These are phyloP conservation scores for Mesocricetus auratus DNA, from an alignment of 2,113 vertebrate species.

Conservation along the genomic window DNA sequence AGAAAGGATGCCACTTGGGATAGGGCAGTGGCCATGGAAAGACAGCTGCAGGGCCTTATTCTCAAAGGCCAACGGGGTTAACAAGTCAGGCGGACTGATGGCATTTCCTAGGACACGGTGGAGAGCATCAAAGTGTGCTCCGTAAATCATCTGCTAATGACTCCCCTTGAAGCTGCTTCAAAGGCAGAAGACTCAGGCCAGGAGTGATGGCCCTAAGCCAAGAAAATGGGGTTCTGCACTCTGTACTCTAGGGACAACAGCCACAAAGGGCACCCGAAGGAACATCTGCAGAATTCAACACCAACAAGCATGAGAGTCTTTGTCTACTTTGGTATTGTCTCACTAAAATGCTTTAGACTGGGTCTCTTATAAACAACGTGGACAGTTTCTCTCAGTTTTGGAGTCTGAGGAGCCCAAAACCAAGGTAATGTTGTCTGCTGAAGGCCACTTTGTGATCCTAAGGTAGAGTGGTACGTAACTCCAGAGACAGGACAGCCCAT, in stretches of 20 bases:
- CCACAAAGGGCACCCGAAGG: neutral
- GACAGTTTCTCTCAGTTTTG: neutral
- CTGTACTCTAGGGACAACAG: neutral
- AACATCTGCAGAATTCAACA: neutral
- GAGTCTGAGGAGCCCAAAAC: neutral
- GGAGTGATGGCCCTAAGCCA: constrained; percentile 41
- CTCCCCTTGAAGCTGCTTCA: constrained; percentile 68
- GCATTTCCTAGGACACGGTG: neutral
- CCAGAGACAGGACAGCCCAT: neutral
- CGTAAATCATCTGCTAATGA: constrained; percentile 73
- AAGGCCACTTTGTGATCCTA: neutral
- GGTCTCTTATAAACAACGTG: neutral
- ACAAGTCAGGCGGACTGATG: constrained; percentile 68
- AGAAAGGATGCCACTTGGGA: neutral
- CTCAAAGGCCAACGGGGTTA: constrained; percentile 72
- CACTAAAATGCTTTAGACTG: neutral
- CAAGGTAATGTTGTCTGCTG: neutral
- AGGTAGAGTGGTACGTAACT: neutral
- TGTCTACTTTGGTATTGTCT: neutral
- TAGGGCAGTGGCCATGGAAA: neutral
- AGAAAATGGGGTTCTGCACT: neutral
- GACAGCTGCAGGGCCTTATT: constrained; percentile 64
- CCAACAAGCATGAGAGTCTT: neutral
- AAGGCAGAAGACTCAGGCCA: constrained; percentile 51
- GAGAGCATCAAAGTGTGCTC: constrained; percentile 69